Evolutionary conservation across 1,140 invertebrate species (phyloP).

Genomic region (Drosophila ironensis): DNA sequence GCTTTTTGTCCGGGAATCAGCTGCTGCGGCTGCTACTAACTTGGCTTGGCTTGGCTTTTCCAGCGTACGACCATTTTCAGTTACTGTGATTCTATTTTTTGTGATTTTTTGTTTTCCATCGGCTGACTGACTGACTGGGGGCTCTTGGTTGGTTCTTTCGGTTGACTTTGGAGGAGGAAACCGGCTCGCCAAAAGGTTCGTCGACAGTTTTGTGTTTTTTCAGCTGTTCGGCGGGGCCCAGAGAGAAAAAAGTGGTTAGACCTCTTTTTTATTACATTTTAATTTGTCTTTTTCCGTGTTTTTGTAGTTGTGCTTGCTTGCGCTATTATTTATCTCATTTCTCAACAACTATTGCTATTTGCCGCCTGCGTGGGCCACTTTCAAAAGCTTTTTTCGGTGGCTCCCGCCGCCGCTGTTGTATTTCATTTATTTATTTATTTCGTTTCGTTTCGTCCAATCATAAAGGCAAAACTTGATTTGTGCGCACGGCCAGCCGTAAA

Average conservation of each 20-base stretch:
- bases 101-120: slow-evolving; percentile 1
- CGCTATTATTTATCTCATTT: slow-evolving; percentile 59
- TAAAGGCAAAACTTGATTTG: slow-evolving; percentile 50
- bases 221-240: slow-evolving; percentile 56
- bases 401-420: slow-evolving; percentile 20
- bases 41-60: slow-evolving; percentile 25
- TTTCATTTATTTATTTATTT: slow-evolving; percentile 31
- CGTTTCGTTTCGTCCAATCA: slow-evolving; percentile 19
- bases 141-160: slow-evolving; percentile 24
- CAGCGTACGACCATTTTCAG: slow-evolving; percentile 22
- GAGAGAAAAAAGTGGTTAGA: slow-evolving; percentile 65
- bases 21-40: slow-evolving; percentile 68
- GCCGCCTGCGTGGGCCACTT: slow-evolving; percentile 69
- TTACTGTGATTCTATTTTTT: background rate
- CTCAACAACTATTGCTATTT: slow-evolving; percentile 61
- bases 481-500: slow-evolving; percentile 53
- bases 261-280: slow-evolving; percentile 74
- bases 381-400: slow-evolving; percentile 49
- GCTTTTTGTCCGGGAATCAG: slow-evolving; percentile 46
- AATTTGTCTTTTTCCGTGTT: slow-evolving; percentile 71
- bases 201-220: slow-evolving; percentile 67
- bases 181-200: slow-evolving; percentile 68
- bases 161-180: slow-evolving; percentile 31
- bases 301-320: background rate
- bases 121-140: background rate